Conservation (phyloP, 30 jellyfish, hydroid and myxozoan species). For the Aurelia aurita region DNA sequence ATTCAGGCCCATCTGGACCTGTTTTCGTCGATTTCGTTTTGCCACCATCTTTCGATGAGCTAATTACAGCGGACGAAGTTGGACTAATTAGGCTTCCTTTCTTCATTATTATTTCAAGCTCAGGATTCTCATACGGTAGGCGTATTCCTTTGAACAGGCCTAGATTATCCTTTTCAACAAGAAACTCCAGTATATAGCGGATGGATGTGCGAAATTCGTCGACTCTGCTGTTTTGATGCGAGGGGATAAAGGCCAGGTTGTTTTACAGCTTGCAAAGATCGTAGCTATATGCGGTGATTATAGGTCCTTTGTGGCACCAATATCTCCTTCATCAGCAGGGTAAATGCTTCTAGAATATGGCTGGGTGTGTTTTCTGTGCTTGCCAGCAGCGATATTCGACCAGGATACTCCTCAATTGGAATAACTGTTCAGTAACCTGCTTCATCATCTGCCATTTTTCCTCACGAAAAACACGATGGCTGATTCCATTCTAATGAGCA, state of each 20-base stretch:
- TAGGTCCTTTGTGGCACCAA: too few species aligned
- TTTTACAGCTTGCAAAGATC: background rate
- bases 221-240: background rate
- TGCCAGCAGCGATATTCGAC: too few species aligned
- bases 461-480: slow-evolving; percentile 79
- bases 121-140: too few species aligned
- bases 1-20: slow-evolving; percentile 74
- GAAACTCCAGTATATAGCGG: background rate
- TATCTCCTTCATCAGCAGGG: too few species aligned
- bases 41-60: slow-evolving; percentile 74
- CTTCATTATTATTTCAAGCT: slow-evolving; percentile 23
- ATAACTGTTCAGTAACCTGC: slow-evolving; percentile 7
- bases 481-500: slow-evolving; percentile 56
- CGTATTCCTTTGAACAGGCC: too few species aligned
- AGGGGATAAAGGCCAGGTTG: slow-evolving; percentile 11
- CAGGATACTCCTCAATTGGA: slow-evolving; percentile 4
- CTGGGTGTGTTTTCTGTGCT: too few species aligned
- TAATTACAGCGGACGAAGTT: slow-evolving; percentile 45
- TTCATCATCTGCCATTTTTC: slow-evolving; percentile 72
- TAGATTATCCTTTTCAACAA: background rate
- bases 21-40: slow-evolving; percentile 66
- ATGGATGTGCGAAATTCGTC: slow-evolving; percentile 9
- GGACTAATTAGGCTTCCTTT: slow-evolving; percentile 52
- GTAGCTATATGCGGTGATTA: too few species aligned
- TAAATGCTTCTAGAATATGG: too few species aligned